Evolutionary conservation across 2,888 invertebrate genomes (phyloP).

Genomic region (Crioceris asparagi): DNA sequence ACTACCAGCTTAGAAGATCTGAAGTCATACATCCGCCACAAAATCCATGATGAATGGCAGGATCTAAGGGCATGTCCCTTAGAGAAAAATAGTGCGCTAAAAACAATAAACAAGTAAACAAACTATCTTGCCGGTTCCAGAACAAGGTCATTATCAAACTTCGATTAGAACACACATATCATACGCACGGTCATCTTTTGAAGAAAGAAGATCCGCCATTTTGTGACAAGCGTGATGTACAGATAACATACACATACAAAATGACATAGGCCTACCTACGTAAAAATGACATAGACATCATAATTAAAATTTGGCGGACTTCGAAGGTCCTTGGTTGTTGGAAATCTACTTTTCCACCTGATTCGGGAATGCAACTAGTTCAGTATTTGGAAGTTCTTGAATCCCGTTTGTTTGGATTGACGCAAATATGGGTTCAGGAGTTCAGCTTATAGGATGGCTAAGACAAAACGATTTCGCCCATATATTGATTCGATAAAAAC

Average conservation of each 20-base stretch:
- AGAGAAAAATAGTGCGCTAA: no score
- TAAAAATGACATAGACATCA: constrained; percentile 2
- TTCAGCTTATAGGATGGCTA: not conserved
- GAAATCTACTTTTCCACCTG: constrained; percentile 4
- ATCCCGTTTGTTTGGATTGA: constrained; percentile 1
- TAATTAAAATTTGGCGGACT: constrained; percentile 2
- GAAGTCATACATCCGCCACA: no score
- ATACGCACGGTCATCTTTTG: no score
- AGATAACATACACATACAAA: constrained; percentile 2
- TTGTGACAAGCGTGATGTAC: no score
- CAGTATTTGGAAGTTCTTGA: constrained; percentile 4
- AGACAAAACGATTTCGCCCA: not conserved
- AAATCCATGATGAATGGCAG: no score
- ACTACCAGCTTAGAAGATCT: no score
- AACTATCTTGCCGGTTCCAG: no score
- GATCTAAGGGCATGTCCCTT: no score
- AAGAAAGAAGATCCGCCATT: no score
- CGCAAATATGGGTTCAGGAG: not conserved
- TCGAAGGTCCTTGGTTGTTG: constrained; percentile 3
- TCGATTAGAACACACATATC: no score
- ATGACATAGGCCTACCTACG: constrained; percentile 4
- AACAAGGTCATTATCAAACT: no score
- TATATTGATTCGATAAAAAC: not conserved
- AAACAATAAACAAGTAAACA: no score
- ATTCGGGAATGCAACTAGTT: constrained; percentile 5